These are phyloP conservation scores for Drosophila multiciliata DNA, from an alignment of 2,888 invertebrate genomes.

Conservation along the genomic window DNA sequence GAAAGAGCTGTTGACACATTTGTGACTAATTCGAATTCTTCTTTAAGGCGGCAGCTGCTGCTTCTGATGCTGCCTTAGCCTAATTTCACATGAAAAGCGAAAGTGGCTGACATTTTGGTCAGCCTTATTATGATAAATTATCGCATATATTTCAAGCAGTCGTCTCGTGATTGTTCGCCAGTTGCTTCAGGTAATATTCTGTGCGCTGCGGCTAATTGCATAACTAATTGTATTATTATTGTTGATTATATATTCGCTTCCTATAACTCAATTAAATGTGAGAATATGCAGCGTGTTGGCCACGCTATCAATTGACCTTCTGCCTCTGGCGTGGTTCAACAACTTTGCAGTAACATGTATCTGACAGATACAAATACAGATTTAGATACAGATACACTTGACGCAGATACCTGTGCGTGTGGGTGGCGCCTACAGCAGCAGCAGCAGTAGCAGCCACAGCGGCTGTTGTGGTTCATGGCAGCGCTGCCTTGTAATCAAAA, in stretches of 20 bases:
- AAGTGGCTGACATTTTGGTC: constrained; percentile 41
- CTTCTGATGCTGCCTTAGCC: constrained; percentile 26
- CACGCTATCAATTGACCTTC: constrained; percentile 57
- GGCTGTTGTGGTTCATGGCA: constrained; percentile 56
- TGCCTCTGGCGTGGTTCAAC: constrained; percentile 38
- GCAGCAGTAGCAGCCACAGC: background rate
- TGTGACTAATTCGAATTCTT: constrained; percentile 56
- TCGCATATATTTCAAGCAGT: constrained; percentile 10
- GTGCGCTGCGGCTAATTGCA: constrained; percentile 41
- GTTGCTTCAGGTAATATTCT: constrained; percentile 8
- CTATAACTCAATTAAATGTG: constrained; percentile 53
- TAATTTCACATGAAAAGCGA: constrained; percentile 47
- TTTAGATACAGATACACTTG: constrained; percentile 38
- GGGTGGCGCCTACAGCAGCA: constrained; percentile 45
- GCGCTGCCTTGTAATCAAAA: constrained; percentile 48
- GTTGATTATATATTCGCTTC: constrained; percentile 34
- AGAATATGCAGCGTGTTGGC: constrained; percentile 42
- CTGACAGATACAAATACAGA: constrained; percentile 33
- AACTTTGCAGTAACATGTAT: constrained; percentile 39
- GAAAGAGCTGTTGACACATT: constrained; percentile 50
- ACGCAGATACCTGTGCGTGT: constrained; percentile 37
- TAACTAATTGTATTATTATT: constrained; percentile 50
- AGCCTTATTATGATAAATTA: constrained; percentile 53
- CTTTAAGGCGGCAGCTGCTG: constrained; percentile 45
- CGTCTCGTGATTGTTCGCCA: constrained; percentile 4